These are phyloP conservation scores for Notechis scutatus DNA, from an alignment of 2,113 vertebrate genomes.

Conservation along the genomic window DNA sequence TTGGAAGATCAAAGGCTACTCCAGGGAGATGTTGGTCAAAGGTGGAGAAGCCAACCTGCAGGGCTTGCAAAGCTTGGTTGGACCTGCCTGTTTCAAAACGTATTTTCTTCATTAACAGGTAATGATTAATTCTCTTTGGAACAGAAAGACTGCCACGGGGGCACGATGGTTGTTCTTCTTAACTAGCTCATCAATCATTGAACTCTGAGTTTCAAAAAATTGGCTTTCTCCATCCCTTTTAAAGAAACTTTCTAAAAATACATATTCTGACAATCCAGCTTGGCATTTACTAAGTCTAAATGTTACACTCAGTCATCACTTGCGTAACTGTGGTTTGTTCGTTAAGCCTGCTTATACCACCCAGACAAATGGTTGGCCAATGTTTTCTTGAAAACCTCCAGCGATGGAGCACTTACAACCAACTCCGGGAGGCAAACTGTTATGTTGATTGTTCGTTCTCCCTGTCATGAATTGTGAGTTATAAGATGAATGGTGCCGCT, in stretches of 20 bases:
- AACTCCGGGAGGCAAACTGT: neutral
- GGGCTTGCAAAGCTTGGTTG: slow-evolving; percentile 15
- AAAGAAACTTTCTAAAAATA: neutral
- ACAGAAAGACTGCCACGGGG: slow-evolving; percentile 13
- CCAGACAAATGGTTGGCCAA: neutral
- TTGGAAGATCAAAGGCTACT: neutral
- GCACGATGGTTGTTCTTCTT: neutral
- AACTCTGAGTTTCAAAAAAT: neutral
- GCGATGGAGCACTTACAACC: neutral
- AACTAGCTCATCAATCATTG: neutral
- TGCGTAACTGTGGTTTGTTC: neutral
- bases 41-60: neutral
- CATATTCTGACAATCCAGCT: neutral
- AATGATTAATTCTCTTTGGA: slow-evolving; percentile 60
- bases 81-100: slow-evolving; percentile 9
- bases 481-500: neutral
- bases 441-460: neutral
- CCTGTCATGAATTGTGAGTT: neutral
- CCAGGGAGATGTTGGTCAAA: neutral
- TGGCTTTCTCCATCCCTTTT: neutral
- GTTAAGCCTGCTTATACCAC: neutral
- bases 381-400: neutral
- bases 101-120: slow-evolving; percentile 34
- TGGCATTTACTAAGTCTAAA: neutral
- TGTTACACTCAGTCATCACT: neutral